Evolutionary conservation across 2,797 vertebrate genomes (phyloP).

Genomic region (Crocodylus rhombifer): DNA sequence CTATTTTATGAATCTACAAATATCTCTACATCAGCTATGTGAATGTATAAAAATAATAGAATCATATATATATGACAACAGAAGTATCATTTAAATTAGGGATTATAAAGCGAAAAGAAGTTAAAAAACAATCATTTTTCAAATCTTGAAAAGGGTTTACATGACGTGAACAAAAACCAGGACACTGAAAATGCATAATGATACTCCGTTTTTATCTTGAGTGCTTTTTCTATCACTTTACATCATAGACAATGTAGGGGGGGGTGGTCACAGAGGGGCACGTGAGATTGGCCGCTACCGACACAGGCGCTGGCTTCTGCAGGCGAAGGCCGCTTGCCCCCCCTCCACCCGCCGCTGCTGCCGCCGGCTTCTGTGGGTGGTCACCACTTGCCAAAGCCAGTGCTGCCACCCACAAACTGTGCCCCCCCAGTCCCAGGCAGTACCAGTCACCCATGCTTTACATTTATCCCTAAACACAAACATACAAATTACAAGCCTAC

Average conservation of each 20-base stretch:
- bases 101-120: background rate
- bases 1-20: background rate
- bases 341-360: too few relatives aligned
- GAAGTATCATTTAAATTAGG: background rate
- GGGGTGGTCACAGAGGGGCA: too few relatives aligned
- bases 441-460: background rate
- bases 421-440: too few relatives aligned
- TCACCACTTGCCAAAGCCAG: too few relatives aligned
- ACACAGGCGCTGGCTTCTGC: too few relatives aligned
- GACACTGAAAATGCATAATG: background rate
- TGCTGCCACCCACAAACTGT: too few relatives aligned
- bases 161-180: background rate
- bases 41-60: background rate
- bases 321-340: too few relatives aligned
- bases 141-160: background rate
- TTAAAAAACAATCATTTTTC: background rate
- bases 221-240: background rate
- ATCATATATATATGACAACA: background rate
- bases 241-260: background rate
- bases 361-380: too few relatives aligned
- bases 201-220: background rate
- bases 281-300: too few relatives aligned
- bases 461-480: background rate
- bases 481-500: rapidly evolving
- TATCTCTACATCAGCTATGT: rapidly evolving